Conservation (phyloP, 2,113 vertebrate species). For the Nycticryphes semicollaris region DNA sequence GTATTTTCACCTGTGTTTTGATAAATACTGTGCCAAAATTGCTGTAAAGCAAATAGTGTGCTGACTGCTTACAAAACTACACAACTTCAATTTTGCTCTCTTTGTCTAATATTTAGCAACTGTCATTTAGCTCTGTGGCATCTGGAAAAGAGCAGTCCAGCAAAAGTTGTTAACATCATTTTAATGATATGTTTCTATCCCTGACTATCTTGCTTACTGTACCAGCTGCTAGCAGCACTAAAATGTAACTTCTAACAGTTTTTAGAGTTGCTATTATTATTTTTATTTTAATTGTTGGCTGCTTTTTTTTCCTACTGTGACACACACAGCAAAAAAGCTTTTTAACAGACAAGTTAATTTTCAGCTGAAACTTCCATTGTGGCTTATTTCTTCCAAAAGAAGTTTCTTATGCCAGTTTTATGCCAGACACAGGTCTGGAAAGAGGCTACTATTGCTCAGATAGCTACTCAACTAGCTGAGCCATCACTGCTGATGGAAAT, state of each 20-base stretch:
- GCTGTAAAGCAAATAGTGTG: neutral
- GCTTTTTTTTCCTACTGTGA: neutral
- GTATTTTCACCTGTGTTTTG: constrained; percentile 21
- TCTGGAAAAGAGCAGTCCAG: constrained; percentile 34
- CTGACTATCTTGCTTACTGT: neutral
- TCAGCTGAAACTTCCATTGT: neutral
- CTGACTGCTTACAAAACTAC: constrained; percentile 10
- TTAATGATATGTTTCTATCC: neutral
- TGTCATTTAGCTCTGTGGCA: constrained; percentile 1
- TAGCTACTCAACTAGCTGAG: neutral
- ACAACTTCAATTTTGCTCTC: neutral
- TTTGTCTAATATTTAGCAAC: constrained; percentile 21
- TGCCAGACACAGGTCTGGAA: neutral
- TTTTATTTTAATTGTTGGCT: neutral
- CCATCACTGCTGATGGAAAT: neutral
- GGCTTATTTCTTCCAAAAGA: neutral
- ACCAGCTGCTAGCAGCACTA: constrained; percentile 21
- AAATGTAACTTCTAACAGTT: neutral
- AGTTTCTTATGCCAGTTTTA: neutral
- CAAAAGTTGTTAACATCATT: constrained; percentile 12
- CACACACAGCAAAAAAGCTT: neutral
- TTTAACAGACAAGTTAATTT: neutral
- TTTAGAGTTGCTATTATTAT: neutral
- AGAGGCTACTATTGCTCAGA: neutral
- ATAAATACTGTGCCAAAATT: constrained; percentile 1